Evolutionary conservation across 2,113 vertebrate genomes (phyloP).

Genomic region (Coregonus clupeaformis): DNA sequence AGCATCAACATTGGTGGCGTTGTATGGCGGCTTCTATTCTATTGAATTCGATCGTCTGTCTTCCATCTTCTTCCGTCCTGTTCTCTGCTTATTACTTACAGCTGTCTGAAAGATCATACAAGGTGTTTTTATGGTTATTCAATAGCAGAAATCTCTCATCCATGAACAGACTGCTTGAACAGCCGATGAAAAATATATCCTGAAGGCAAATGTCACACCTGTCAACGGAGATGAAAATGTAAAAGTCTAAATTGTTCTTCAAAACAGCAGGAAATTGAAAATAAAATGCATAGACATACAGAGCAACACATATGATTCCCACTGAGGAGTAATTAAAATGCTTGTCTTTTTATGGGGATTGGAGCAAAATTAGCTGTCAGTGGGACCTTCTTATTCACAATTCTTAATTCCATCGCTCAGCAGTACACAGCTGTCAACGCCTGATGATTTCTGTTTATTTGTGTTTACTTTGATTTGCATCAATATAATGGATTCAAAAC

Average conservation of each 20-base stretch:
- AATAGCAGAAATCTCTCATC: background rate
- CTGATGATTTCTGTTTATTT: background rate
- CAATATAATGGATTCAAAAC: slow-evolving; percentile 5
- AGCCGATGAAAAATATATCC: background rate
- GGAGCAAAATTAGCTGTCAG: slow-evolving; percentile 30
- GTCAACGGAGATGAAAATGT: slow-evolving; percentile 29
- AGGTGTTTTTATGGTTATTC: slow-evolving; percentile 18
- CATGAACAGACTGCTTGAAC: background rate
- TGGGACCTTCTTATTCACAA: background rate
- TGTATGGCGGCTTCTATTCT: too few species aligned
- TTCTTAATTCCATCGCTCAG: background rate
- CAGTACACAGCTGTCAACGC: slow-evolving; percentile 6
- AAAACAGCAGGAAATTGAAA: slow-evolving; percentile 4
- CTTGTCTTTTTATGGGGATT: slow-evolving; percentile 1
- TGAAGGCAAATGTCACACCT: slow-evolving; percentile 4
- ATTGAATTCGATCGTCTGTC: too few species aligned
- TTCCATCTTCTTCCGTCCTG: background rate
- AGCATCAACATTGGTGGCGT: too few species aligned
- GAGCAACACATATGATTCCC: background rate
- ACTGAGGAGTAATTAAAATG: slow-evolving; percentile 35
- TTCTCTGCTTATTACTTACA: background rate
- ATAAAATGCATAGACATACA: background rate
- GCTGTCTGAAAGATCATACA: slow-evolving; percentile 6
- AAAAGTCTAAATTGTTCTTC: slow-evolving; percentile 1
- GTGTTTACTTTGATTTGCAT: slow-evolving; percentile 9